phyloP scores from a whole-genome alignment of 2,888 invertebrate genomes.

The Chelonus formosanus region DNA sequence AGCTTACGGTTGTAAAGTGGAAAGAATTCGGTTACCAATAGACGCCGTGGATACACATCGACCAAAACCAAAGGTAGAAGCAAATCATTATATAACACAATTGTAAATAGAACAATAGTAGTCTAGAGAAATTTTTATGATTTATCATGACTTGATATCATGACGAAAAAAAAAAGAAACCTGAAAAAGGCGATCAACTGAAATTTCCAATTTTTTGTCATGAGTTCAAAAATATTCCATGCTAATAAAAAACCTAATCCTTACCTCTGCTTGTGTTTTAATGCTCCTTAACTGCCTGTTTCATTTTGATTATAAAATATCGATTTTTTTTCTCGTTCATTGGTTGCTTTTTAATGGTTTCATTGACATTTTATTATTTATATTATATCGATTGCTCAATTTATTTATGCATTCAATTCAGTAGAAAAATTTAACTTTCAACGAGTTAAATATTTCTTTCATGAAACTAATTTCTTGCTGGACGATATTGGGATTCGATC shows the following conservation, averaged over 20 bases:
- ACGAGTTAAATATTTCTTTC: no score
- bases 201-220: neutral
- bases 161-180: no score
- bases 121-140: neutral
- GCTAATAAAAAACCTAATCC: slow-evolving; percentile 19
- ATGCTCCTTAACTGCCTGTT: neutral
- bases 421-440: no score
- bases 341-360: no score
- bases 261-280: slow-evolving; percentile 17
- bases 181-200: no score
- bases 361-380: neutral
- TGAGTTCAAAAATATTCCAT: slow-evolving; percentile 1
- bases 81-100: slow-evolving; percentile 44
- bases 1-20: slow-evolving; percentile 97
- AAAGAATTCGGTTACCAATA: slow-evolving; percentile 89
- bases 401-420: slow-evolving; percentile 15
- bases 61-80: slow-evolving; percentile 81
- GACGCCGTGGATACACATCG: slow-evolving; percentile 97
- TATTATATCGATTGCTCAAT: slow-evolving; percentile 9
- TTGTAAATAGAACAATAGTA: slow-evolving; percentile 30
- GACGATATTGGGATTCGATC: no score
- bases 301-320: neutral
- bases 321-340: neutral
- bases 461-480: no score
- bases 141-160: neutral